Base-by-base conservation (phyloP, 2,888 invertebrate genomes). In the Luffia ferchaultella region DNA sequence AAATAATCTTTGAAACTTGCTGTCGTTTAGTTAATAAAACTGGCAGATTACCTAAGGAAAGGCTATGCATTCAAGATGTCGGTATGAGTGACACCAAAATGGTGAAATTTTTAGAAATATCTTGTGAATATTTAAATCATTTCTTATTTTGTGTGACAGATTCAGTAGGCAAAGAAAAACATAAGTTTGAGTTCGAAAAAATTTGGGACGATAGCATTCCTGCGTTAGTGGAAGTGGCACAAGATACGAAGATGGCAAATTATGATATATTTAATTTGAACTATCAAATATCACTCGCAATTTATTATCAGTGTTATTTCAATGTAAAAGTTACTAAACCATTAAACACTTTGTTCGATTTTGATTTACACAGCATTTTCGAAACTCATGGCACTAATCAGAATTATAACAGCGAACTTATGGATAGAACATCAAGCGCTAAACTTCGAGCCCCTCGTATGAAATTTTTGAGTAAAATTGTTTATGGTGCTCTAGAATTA, bases 11-110 rank as follows among this genome's bases (percentile, higher is more conserved):
- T 62, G 93, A 95, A 76, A 85, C 89, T 1, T 85, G 89, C 18
- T 90, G 91, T 54, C 90, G 91, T 59, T 79, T 96, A 17, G 88
- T 90, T 56, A 93, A 92, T 62, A 95, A 91, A 77, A 88, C 90
- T 2, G 93, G 96, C 1, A 93, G 93, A 69, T 73, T 93, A 48
- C 95, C 96, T 0, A 95, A 93, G 70, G 95, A 96, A 61, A 87
- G 92, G 55, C 78, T 95, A 48, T 95, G 94, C 58, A 78, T 87
- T 52, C 93, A 93, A 77, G 92, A 92, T 56, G 85, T 92, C 18
- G 91, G 91, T 12, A 83, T 93, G 55, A 86, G 89, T 2, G 89
- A 91, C 56, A 76, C 85, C 1, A 86, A 88, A 60, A 77, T 93
- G 58, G 61, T 78, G 2, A 64, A 65, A 43, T 87, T 87, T 59